Evolutionary conservation across 2,113 vertebrate genomes (phyloP).

Genomic region (Glaucidium brasilianum): DNA sequence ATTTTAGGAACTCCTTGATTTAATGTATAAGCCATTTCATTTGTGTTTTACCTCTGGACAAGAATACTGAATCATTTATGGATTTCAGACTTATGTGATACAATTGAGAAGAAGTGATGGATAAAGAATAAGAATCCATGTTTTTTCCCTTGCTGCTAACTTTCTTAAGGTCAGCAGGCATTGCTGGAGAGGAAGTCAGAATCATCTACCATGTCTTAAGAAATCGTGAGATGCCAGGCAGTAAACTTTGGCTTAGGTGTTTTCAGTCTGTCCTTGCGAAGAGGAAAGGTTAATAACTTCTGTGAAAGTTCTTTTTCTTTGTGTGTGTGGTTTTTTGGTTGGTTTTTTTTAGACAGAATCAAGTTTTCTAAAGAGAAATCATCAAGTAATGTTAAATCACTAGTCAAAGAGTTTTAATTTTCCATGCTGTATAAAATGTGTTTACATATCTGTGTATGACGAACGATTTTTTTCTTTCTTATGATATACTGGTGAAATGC

Average conservation of each 20-base stretch:
- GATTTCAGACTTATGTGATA: neutral
- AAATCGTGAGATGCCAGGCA: neutral
- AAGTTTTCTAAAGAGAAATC: neutral
- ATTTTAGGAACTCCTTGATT: neutral
- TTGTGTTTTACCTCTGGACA: neutral
- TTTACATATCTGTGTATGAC: neutral
- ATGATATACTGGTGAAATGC: too few relatives aligned
- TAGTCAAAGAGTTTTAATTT: neutral
- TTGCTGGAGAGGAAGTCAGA: neutral
- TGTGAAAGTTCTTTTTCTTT: neutral
- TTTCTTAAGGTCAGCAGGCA: neutral
- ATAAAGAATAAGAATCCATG: neutral
- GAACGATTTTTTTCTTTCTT: neutral
- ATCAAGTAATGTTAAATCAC: neutral
- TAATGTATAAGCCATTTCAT: neutral
- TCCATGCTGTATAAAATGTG: neutral
- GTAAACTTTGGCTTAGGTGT: neutral
- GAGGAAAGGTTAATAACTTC: neutral
- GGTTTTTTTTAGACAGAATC: neutral
- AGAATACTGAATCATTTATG: rapidly evolving
- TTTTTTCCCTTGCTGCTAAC: neutral
- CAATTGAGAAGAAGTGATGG: neutral
- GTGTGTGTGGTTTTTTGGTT: neutral
- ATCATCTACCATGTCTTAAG: neutral
- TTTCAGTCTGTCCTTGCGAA: neutral